Evolutionary conservation across 35 echinoderm and acorn worm genomes (phyloP).

Genomic region (Heliocidaris tuberculata): DNA sequence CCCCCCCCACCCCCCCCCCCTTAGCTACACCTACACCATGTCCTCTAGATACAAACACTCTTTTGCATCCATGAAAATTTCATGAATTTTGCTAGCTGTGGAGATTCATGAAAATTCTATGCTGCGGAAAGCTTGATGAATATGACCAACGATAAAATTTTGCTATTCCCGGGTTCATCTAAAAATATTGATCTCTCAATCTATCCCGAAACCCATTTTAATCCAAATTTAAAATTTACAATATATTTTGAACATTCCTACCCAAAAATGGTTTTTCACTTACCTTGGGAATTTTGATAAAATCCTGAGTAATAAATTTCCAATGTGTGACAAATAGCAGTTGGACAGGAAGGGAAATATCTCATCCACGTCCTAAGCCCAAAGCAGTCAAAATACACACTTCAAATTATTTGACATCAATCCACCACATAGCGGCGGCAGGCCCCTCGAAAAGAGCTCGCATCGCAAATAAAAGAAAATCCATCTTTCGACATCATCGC

Average conservation of each 20-base stretch:
- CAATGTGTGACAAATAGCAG: not conserved
- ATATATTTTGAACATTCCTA: not conserved
- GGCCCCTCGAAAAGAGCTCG: constrained; percentile 5
- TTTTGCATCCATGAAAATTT: no score
- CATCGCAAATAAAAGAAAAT: not conserved
- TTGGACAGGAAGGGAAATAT: not conserved
- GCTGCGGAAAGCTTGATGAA: no score
- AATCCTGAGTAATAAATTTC: not conserved
- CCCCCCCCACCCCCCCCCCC: no score
- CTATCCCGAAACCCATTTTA: not conserved
- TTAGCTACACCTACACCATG: no score
- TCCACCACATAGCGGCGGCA: not conserved
- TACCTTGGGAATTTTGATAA: not conserved
- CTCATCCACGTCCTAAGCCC: not conserved
- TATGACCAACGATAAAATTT: no score
- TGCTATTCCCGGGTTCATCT: no score
- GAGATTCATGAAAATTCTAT: no score
- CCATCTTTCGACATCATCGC: not conserved
- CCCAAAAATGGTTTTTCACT: not conserved
- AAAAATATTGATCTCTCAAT: no score
- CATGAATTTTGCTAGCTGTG: no score
- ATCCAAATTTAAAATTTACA: not conserved
- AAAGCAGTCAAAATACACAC: not conserved
- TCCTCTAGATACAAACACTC: no score
- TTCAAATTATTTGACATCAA: not conserved